Evolutionary conservation across 2,113 vertebrate species (phyloP).

Genomic region (Fukomys damarensis): DNA sequence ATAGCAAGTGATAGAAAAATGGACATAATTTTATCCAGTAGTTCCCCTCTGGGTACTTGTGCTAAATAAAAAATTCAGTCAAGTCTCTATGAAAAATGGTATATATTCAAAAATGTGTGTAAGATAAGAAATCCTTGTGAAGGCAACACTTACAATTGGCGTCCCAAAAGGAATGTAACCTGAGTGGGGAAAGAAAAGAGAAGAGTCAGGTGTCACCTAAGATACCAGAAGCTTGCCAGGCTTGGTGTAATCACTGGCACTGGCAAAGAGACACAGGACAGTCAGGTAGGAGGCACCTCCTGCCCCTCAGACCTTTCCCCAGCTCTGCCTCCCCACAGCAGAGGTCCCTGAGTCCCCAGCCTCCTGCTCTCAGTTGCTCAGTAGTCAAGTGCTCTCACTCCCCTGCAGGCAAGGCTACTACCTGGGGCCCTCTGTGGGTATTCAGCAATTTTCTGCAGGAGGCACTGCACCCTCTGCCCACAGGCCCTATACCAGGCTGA

Average conservation of each 20-base stretch:
- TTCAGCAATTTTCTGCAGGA: neutral
- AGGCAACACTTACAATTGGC: conserved; percentile 91
- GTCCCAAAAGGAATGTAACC: conserved; percentile 97
- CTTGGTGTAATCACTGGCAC: neutral
- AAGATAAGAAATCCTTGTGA: conserved; percentile 39
- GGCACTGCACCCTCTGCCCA: no score
- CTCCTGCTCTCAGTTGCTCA: neutral
- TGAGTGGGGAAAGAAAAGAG: conserved; percentile 70
- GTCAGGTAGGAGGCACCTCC: neutral
- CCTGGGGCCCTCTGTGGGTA: neutral
- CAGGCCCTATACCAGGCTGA: accelerated
- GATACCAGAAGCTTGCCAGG: neutral
- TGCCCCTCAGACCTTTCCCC: neutral
- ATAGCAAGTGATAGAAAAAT: neutral
- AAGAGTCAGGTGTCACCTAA: neutral
- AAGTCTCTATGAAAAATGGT: neutral
- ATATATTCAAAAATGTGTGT: neutral
- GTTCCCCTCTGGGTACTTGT: neutral
- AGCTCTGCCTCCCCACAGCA: neutral
- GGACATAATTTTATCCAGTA: neutral
- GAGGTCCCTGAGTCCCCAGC: neutral
- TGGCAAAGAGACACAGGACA: neutral
- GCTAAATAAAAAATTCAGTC: conserved; percentile 8
- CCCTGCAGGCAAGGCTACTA: accelerated
- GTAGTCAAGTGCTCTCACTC: neutral